A percentile compares a stretch with the other conserved stretches of the same genome.
These are phyloP conservation scores for Leptopilina syphax DNA, from an alignment of 2,888 invertebrate species.

Conservation along the genomic window DNA sequence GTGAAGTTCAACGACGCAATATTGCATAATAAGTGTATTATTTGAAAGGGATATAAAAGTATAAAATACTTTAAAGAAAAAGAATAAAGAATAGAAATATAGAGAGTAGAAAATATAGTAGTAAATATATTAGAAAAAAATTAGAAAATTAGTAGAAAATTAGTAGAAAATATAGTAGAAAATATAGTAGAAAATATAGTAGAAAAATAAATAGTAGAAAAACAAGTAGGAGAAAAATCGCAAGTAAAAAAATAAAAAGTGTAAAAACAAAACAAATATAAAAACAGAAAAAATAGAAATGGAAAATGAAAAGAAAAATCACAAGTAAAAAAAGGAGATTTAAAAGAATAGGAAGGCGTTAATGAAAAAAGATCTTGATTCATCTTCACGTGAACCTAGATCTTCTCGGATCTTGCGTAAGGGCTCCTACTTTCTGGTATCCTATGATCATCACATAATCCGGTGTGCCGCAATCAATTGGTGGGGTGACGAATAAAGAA, in stretches of 20 bases:
- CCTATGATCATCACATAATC: constrained; percentile 33
- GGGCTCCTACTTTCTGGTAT: constrained; percentile 38
- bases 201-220: not conserved
- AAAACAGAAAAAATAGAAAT: no score
- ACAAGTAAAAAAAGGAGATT: not conserved
- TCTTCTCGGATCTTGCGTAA: constrained; percentile 38
- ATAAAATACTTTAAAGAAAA: not conserved
- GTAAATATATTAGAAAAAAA: not conserved
- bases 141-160: not conserved
- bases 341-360: constrained; percentile 26
- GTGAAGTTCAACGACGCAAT: no score
- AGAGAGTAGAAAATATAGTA: not conserved
- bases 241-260: not conserved
- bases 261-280: no score
- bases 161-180: not conserved
- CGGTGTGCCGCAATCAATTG: constrained; percentile 39
- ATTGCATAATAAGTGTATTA: no score
- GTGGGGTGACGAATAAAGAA: constrained; percentile 30
- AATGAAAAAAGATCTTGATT: constrained; percentile 37
- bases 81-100: not conserved
- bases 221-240: not conserved
- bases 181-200: not conserved
- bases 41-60: not conserved
- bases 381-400: constrained; percentile 35
- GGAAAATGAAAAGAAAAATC: no score